Conservation (phyloP, 2,113 vertebrate species). For the Synodontis membranacea region DNA sequence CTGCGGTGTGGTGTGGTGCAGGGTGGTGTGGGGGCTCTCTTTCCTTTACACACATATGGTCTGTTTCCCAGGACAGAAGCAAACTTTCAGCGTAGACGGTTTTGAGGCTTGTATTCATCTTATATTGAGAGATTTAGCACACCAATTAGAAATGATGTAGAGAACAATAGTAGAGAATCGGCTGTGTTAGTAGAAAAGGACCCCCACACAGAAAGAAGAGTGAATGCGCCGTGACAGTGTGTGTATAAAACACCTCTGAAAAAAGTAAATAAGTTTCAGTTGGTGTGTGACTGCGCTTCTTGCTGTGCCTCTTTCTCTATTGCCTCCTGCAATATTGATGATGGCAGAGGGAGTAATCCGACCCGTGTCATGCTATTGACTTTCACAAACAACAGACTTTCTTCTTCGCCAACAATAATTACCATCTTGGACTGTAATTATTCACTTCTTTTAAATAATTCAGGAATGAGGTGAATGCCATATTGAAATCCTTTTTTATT, state of each 20-base stretch:
- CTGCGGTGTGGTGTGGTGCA: not conserved
- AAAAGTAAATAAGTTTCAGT: slow-evolving; percentile 36
- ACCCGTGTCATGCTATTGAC: slow-evolving; percentile 61
- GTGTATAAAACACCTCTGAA: not conserved
- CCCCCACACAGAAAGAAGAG: not conserved
- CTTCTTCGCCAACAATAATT: slow-evolving; percentile 67
- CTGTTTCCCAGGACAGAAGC: slow-evolving; percentile 47
- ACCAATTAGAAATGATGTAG: not conserved
- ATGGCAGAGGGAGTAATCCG: slow-evolving; percentile 66
- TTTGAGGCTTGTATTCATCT: slow-evolving; percentile 20
- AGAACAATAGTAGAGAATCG: not conserved
- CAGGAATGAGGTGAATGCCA: slow-evolving; percentile 54
- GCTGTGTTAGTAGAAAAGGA: not conserved
- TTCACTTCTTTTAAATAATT: slow-evolving; percentile 79
- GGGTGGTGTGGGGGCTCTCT: slow-evolving; percentile 33
- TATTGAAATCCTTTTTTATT: slow-evolving; percentile 44
- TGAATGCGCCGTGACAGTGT: not conserved
- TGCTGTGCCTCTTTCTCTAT: slow-evolving; percentile 40
- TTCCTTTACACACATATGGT: slow-evolving; percentile 49
- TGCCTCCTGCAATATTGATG: slow-evolving; percentile 72
- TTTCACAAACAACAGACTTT: slow-evolving; percentile 60
- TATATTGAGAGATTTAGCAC: slow-evolving; percentile 9
- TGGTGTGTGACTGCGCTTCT: slow-evolving; percentile 41
- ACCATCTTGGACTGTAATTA: slow-evolving; percentile 80
- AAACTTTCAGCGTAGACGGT: slow-evolving; percentile 38